Percentiles rank a stretch among this genome's conserved stretches.
These are phyloP conservation scores for Phaethornis superciliosus DNA, from an alignment of 2,113 vertebrate genomes.

Conservation along the genomic window DNA sequence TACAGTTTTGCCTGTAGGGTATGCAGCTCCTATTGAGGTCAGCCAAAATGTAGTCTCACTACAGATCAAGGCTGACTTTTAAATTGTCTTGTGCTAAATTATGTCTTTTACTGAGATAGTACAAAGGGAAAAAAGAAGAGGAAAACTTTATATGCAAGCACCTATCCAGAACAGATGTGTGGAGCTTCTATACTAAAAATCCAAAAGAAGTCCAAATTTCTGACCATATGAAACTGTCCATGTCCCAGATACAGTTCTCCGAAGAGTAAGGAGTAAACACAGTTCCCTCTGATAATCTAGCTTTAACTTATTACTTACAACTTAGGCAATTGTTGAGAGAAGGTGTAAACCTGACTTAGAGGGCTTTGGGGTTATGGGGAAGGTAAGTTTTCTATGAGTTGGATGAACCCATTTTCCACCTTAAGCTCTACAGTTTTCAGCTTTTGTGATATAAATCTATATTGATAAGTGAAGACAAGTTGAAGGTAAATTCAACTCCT, in stretches of 20 bases:
- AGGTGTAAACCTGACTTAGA: not conserved
- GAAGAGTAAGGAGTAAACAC: not conserved
- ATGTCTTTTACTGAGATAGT: not conserved
- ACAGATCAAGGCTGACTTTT: not conserved
- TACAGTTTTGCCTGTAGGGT: not conserved
- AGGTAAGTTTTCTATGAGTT: not conserved
- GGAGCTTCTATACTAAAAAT: not conserved
- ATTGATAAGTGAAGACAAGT: not conserved
- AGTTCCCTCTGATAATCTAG: not conserved
- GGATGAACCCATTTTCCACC: not conserved
- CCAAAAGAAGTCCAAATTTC: not conserved
- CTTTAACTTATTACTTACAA: not conserved
- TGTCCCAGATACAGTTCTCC: not conserved
- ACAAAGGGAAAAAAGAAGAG: not conserved
- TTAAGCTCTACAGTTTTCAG: not conserved
- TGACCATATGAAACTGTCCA: not conserved
- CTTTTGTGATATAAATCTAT: not conserved
- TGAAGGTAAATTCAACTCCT: no score
- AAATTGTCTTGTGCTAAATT: not conserved
- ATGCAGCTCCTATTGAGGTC: not conserved
- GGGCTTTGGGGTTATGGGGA: not conserved
- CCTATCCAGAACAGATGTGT: not conserved
- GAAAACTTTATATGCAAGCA: not conserved
- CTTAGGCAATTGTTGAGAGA: not conserved
- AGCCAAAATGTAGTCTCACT: not conserved